Base-by-base conservation (phyloP, 2,888 invertebrate species). In the Gisinianus flammeolus region DNA sequence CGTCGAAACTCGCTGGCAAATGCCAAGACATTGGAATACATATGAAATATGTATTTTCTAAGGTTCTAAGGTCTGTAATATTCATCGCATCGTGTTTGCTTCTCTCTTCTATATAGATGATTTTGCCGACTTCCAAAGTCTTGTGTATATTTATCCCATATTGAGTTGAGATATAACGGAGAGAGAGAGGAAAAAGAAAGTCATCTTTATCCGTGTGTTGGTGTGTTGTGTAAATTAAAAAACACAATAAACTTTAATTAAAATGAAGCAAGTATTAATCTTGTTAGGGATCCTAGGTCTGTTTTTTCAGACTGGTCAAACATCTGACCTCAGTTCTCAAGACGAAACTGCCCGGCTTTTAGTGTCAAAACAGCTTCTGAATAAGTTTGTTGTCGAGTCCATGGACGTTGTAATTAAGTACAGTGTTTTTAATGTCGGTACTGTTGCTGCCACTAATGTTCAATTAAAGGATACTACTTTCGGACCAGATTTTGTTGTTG, bases 331-430 rank as follows among this genome's bases (percentile, higher is more conserved):
- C n/a, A 62, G 19, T 26, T 30, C 56, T 8, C 54, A 72, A 31
- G 68, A 73, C 24, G 92, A 93, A 64, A 89, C 91, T 68, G 97
- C 97, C 26, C 91, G 93, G 85, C 89, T 98, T 70, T 89, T 98
- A 81, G 92, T 96, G 30, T 94, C 95, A 12, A 98, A 98, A 88
- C 94, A 95, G 88, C 93, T 98, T 85, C 90, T 97, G 80, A 98
- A 98, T 87, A 95, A 94, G 88, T 98, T 96, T 87, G 89, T 98
- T 81, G 98, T 99, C 0, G 97, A 98, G 89, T 93, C 93, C 86
- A 95, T 96, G 92, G 98, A 99, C 87, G 92, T 98, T 85, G 91
- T 98, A 81, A 92, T 98, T 62, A 95, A 97, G 86, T 98, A 98
- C 87, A 94, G 94, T 19, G 89, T 98, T 78, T 96, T 92, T 89